Conservation (phyloP, 92 coral and sea anemone genomes). For the Galaxea fascicularis region DNA sequence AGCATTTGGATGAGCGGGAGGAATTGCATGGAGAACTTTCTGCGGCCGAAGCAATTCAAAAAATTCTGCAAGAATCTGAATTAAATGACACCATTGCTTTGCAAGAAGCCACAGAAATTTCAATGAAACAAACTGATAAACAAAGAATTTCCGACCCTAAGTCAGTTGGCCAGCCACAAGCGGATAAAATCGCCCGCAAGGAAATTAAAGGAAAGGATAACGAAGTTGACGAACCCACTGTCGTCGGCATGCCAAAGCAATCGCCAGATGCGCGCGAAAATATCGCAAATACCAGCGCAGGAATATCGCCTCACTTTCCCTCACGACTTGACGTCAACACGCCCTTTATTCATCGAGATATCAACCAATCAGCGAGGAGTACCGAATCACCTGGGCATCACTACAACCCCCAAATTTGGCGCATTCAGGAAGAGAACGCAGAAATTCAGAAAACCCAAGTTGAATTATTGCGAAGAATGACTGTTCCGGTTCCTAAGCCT, state of each 20-base stretch:
- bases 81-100: not conserved
- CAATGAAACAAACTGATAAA: not conserved
- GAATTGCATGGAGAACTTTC: conserved; percentile 39
- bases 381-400: conserved; percentile 11
- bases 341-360: not conserved
- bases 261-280: not conserved
- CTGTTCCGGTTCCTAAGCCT: conserved; percentile 38
- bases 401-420: not conserved
- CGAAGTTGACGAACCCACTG: not conserved
- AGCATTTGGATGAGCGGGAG: conserved; percentile 24
- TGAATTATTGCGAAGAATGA: conserved; percentile 28
- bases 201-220: not conserved
- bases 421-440: conserved; percentile 31
- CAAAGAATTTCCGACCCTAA: not conserved
- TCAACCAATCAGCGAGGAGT: not conserved
- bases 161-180: not conserved
- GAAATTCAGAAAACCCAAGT: conserved; percentile 63
- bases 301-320: not conserved
- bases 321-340: conserved; percentile 32
- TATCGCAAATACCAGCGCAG: not conserved
- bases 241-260: not conserved
- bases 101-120: conserved; percentile 5
- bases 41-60: conserved; percentile 47
- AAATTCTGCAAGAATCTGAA: conserved; percentile 23
- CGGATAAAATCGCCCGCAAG: not conserved